These are phyloP conservation scores for Corydoras maculifer DNA, from an alignment of 2,113 vertebrate species.

Conservation along the genomic window DNA sequence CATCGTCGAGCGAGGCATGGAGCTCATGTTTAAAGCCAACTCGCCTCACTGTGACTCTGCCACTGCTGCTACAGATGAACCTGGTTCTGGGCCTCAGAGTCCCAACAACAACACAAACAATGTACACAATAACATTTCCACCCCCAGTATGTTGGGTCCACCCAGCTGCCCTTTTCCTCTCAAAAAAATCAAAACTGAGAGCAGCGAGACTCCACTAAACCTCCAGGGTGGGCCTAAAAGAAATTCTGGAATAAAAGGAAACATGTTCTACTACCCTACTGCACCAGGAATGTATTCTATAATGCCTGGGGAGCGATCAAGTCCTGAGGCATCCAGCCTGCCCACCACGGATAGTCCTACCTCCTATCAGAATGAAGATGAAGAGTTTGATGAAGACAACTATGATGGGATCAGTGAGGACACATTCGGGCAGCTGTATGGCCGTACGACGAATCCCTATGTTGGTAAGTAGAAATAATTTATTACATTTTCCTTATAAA, in stretches of 20 bases:
- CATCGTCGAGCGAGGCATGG: slow-evolving; percentile 94
- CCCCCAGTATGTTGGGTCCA: slow-evolving; percentile 57
- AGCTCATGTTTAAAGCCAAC: slow-evolving; percentile 97
- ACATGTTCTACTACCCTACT: slow-evolving; percentile 55
- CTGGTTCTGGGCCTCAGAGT: slow-evolving; percentile 90
- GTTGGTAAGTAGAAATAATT: slow-evolving; percentile 70
- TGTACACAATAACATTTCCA: slow-evolving; percentile 52
- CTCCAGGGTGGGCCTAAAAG: slow-evolving; percentile 49
- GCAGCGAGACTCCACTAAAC: slow-evolving; percentile 64
- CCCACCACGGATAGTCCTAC: slow-evolving; percentile 96
- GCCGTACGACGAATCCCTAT: slow-evolving; percentile 78
- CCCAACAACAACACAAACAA: slow-evolving; percentile 65
- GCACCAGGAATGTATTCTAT: slow-evolving; percentile 65
- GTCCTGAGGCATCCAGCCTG: slow-evolving; percentile 88
- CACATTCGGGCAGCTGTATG: slow-evolving; percentile 83
- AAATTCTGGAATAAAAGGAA: slow-evolving; percentile 48
- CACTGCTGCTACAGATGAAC: slow-evolving; percentile 85
- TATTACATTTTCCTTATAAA: too few relatives aligned
- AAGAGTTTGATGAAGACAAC: slow-evolving; percentile 89
- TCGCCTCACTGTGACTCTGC: slow-evolving; percentile 98
- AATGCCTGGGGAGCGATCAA: slow-evolving; percentile 68
- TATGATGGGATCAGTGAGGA: slow-evolving; percentile 90
- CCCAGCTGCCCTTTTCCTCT: slow-evolving; percentile 73
- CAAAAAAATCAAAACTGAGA: slow-evolving; percentile 85
- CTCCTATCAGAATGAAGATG: slow-evolving; percentile 95